Conservation (phyloP, 2,888 invertebrate species). For the Ctena decussata region DNA sequence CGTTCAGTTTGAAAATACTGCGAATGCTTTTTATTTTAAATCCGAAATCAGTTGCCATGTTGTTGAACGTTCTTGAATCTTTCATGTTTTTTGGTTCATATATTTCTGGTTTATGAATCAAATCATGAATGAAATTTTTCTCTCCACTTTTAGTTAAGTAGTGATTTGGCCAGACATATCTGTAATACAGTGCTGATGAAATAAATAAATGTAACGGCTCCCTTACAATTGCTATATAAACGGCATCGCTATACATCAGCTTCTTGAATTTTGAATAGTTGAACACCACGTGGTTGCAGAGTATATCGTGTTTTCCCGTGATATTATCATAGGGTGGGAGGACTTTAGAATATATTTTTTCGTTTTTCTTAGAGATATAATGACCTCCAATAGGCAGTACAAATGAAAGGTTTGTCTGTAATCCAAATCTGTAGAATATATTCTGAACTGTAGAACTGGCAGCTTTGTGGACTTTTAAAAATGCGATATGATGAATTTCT, state of each 20-base stretch:
- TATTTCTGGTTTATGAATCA: not conserved
- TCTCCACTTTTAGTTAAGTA: not conserved
- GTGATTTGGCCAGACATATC: not conserved
- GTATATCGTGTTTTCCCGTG: not conserved
- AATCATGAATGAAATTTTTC: not conserved
- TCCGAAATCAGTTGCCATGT: not conserved
- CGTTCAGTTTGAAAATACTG: not conserved
- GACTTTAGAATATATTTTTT: no score
- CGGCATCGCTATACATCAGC: not conserved
- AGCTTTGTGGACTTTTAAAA: constrained; percentile 41
- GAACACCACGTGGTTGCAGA: not conserved
- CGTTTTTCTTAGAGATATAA: not conserved
- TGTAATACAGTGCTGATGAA: not conserved
- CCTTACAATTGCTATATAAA: not conserved
- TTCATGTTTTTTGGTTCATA: not conserved
- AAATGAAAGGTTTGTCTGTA: not conserved
- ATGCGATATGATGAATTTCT: constrained; percentile 22
- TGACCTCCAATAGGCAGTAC: not conserved
- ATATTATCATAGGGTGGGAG: not conserved
- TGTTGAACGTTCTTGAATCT: not conserved
- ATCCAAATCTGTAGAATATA: constrained; percentile 30
- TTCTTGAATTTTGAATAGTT: not conserved
- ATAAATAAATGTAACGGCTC: not conserved
- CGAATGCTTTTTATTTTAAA: not conserved
- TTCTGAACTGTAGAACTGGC: constrained; percentile 41